A percentile compares a stretch with the other conserved stretches of the same genome.
Conservation (phyloP, 2,888 invertebrate species). For the Pimpla rufipes region DNA sequence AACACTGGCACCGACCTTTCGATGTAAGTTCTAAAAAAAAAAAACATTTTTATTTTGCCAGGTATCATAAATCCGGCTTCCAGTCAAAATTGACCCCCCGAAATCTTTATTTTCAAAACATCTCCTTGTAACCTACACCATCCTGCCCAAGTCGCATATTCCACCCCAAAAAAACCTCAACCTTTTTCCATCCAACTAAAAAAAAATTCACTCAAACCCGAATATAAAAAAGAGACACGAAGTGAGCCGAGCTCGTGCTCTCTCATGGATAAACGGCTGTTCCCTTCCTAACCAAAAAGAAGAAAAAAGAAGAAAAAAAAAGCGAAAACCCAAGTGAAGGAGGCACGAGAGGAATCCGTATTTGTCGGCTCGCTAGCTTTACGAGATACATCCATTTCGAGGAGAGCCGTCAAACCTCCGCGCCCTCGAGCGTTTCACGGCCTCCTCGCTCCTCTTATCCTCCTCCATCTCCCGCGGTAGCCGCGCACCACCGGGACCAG, state of each 20-base stretch:
- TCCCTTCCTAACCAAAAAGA: slow-evolving; percentile 38
- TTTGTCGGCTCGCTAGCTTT: slow-evolving; percentile 80
- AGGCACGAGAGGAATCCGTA: slow-evolving; percentile 76
- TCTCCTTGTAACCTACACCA: too few relatives aligned
- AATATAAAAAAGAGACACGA: background rate
- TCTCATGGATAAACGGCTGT: slow-evolving; percentile 22
- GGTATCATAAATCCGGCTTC: too few relatives aligned
- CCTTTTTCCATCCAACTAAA: too few relatives aligned
- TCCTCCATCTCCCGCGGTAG: background rate
- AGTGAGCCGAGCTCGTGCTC: slow-evolving; percentile 14
- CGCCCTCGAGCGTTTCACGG: slow-evolving; percentile 44
- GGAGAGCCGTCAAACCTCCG: slow-evolving; percentile 64
- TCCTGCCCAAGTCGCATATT: too few relatives aligned
- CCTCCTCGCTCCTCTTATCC: background rate
- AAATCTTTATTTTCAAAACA: too few relatives aligned
- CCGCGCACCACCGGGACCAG: background rate
- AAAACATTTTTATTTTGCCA: too few relatives aligned
- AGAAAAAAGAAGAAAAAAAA: slow-evolving; percentile 28
- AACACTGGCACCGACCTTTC: too few relatives aligned
- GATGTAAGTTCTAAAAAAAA: too few relatives aligned
- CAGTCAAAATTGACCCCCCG: too few relatives aligned
- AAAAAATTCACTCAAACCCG: background rate
- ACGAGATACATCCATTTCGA: slow-evolving; percentile 78
- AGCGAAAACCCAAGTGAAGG: too few relatives aligned
- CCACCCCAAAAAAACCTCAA: too few relatives aligned